phyloP scores from a whole-genome alignment of 2,888 invertebrate species.

The Xylota segnis region DNA sequence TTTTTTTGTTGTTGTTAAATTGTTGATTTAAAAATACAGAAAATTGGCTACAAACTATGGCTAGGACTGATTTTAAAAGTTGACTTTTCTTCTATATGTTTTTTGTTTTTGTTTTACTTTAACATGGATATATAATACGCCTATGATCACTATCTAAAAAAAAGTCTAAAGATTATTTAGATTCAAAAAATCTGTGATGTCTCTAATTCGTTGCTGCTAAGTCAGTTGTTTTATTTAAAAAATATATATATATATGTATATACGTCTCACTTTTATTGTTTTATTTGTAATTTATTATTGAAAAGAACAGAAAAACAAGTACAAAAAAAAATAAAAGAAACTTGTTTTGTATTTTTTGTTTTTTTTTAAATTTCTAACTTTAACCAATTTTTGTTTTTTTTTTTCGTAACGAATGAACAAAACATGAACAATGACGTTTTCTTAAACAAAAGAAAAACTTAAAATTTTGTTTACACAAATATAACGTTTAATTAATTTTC shows the following conservation, averaged over 20 bases:
- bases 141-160: conserved; percentile 68
- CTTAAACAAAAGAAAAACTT: conserved; percentile 41
- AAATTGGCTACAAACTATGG: conserved; percentile 73
- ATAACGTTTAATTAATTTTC: conserved; percentile 42
- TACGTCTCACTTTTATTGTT: conserved; percentile 51
- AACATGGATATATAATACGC: conserved; percentile 70
- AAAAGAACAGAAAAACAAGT: too few species aligned
- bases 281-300: conserved; percentile 21
- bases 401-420: conserved; percentile 62
- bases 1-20: conserved; percentile 32
- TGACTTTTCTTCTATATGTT: conserved; percentile 25
- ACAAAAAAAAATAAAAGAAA: too few species aligned
- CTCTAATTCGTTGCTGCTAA: conserved; percentile 77
- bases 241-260: conserved; percentile 58
- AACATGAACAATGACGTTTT: conserved; percentile 48
- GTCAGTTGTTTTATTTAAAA: conserved; percentile 66
- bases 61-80: conserved; percentile 68
- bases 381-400: conserved; percentile 51
- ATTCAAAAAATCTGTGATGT: conserved; percentile 76
- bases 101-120: conserved; percentile 41
- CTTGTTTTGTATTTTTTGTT: conserved; percentile 25
- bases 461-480: conserved; percentile 37
- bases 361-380: conserved; percentile 27
- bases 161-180: conserved; percentile 64
- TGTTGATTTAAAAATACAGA: conserved; percentile 54